phyloP scores from a whole-genome alignment of 2,888 invertebrate species.

The Fabriciana adippe region DNA sequence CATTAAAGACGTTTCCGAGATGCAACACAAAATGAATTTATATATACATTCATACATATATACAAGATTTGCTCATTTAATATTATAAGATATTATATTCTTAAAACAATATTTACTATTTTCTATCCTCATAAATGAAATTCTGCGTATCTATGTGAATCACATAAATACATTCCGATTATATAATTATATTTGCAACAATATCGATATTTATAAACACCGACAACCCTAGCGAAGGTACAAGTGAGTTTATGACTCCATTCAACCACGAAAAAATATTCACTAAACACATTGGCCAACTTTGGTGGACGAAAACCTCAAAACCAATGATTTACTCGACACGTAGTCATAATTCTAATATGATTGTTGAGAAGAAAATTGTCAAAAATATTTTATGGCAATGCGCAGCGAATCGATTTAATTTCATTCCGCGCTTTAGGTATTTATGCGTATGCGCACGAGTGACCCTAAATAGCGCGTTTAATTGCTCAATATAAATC shows the following conservation, averaged over 20 bases:
- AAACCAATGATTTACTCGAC: slow-evolving; percentile 68
- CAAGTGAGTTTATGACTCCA: slow-evolving; percentile 70
- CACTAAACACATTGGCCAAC: slow-evolving; percentile 54
- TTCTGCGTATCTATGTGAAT: too few relatives aligned
- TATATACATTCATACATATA: too few relatives aligned
- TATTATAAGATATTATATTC: too few relatives aligned
- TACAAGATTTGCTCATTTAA: too few relatives aligned
- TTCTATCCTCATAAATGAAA: too few relatives aligned
- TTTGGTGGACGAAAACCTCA: slow-evolving; percentile 58
- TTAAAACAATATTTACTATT: too few relatives aligned
- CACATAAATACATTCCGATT: too few relatives aligned
- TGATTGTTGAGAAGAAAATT: slow-evolving; percentile 55
- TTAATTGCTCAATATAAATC: slow-evolving; percentile 80
- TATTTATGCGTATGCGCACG: slow-evolving; percentile 48
- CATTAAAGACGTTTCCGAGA: too few relatives aligned
- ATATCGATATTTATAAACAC: not conserved
- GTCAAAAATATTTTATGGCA: slow-evolving; percentile 76
- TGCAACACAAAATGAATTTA: too few relatives aligned
- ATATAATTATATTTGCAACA: too few relatives aligned
- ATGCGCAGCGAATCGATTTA: slow-evolving; percentile 70
- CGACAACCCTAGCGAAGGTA: slow-evolving; percentile 44
- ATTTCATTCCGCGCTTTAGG: slow-evolving; percentile 61
- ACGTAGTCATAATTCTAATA: slow-evolving; percentile 65
- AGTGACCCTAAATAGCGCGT: slow-evolving; percentile 66
- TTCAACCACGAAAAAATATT: slow-evolving; percentile 63